Evolutionary conservation across 1,140 invertebrate genomes (phyloP), one percentile per base, ranked within the genome.

Genomic region (Drosophila parabipectinata): DNA sequence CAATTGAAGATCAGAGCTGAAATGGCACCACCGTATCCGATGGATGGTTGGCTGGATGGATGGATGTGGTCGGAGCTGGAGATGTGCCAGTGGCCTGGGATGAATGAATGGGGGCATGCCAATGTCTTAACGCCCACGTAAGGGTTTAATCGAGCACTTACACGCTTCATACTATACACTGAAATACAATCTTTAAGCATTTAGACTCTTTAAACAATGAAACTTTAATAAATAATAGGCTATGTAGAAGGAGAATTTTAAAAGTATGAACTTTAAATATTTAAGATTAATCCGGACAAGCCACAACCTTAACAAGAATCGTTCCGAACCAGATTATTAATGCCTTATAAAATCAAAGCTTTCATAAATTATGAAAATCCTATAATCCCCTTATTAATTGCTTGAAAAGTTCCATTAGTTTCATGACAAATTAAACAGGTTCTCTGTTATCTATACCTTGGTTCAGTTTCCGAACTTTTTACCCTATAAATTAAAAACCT

Each of bases 111-210:
- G 60, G 66, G 60, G 72, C 72, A 74, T 74, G 72, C 60, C 72
- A 58, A 75, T 75, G 72, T 66, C 72, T 59, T 48, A 67, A 87
- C 81, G 73, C 81, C 82, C 82, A 84, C 81, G 63, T 39, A 51
- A 66, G 48, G 32, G 32, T 28, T 48, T 50, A 50, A 32, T 68
- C 37, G 61, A 66, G 61, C 41, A 37, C 62, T 39, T 6, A 30
- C 41, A 48, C 39, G 28, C 56, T 8, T 45, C 9, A 47, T 47
- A 24, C 24, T 1, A 21, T 47, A 18, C 44, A 21, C 44, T 47
- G 18, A 47, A 10, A 18, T 18, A 18, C 6, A 47, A 5, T 44
- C 41, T 44, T 37, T 32, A 2, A 32, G 10, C 8, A 32, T 32
- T n/a, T n/a, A n/a, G n/a, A n/a, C n/a, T n/a, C n/a, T n/a, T n/a